Percentiles rank a stretch among this genome's conserved stretches.
These are phyloP conservation scores for Globodera rostochiensis DNA, from an alignment of 1,140 invertebrate species.

Conservation along the genomic window DNA sequence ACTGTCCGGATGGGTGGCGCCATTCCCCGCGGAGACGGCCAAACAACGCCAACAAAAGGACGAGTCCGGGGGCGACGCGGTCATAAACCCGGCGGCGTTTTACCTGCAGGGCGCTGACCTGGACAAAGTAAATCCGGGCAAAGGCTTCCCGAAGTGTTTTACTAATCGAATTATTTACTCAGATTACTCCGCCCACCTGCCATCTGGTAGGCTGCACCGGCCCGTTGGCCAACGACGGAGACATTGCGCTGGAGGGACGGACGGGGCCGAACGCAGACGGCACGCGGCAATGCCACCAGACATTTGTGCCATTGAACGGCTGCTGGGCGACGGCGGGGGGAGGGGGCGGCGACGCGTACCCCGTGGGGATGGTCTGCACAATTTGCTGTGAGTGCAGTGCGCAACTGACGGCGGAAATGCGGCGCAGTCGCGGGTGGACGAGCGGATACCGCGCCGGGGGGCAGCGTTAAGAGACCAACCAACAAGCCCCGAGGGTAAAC, in stretches of 20 bases:
- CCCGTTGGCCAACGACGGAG: slow-evolving; percentile 60
- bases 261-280: background rate
- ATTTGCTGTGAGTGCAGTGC: slow-evolving; percentile 62
- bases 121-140: slow-evolving; percentile 49
- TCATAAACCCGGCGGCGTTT: slow-evolving; percentile 60
- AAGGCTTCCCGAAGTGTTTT: background rate
- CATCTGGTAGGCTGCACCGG: slow-evolving; percentile 59
- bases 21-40: too few species aligned
- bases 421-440: slow-evolving; percentile 51
- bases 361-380: slow-evolving; percentile 64
- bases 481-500: too few species aligned
- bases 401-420: slow-evolving; percentile 49
- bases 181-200: slow-evolving; percentile 53
- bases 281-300: slow-evolving; percentile 60
- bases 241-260: slow-evolving; percentile 44
- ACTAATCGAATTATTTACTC: slow-evolving; percentile 27
- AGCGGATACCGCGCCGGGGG: slow-evolving; percentile 29
- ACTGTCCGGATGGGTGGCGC: slow-evolving; percentile 46
- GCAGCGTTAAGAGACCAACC: background rate
- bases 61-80: slow-evolving; percentile 5
- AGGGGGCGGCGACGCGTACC: slow-evolving; percentile 37
- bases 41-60: background rate
- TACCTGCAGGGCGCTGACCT: slow-evolving; percentile 55
- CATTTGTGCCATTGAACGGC: slow-evolving; percentile 62
- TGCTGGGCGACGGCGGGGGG: slow-evolving; percentile 50